A percentile compares a stretch with the other conserved stretches of the same genome.
These are phyloP conservation scores for Delphinus delphis DNA, from an alignment of 2,113 vertebrate species.

Conservation along the genomic window DNA sequence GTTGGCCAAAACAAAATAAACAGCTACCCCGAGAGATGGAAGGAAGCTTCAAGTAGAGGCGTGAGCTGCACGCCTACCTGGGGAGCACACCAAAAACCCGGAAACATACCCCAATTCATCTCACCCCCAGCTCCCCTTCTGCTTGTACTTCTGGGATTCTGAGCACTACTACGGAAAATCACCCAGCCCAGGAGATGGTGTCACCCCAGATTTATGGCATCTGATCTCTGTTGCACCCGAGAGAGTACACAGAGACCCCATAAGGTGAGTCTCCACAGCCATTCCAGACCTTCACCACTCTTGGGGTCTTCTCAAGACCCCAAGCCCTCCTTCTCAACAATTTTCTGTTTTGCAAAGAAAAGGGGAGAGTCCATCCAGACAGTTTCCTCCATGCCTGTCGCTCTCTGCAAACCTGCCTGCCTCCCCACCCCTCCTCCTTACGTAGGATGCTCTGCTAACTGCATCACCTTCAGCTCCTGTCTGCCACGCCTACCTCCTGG, in stretches of 20 bases:
- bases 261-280: neutral
- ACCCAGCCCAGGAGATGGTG: neutral
- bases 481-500: neutral
- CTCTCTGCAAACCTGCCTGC: neutral
- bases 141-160: neutral
- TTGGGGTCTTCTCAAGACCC: neutral
- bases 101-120: neutral
- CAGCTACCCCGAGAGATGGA: neutral
- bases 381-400: neutral
- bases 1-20: constrained; percentile 20
- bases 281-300: neutral
- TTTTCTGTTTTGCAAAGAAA: no score
- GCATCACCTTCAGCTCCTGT: neutral
- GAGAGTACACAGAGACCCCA: neutral
- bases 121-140: neutral
- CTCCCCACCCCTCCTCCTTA: neutral
- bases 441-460: neutral
- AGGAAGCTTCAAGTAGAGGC: neutral
- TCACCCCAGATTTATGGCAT: neutral
- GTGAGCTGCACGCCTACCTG: neutral
- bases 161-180: neutral
- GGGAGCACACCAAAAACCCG: neutral
- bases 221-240: neutral
- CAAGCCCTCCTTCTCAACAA: no score
- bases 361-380: no score